phyloP scores from a whole-genome alignment of 2,888 invertebrate species.

The Tenthredo mesomela region DNA sequence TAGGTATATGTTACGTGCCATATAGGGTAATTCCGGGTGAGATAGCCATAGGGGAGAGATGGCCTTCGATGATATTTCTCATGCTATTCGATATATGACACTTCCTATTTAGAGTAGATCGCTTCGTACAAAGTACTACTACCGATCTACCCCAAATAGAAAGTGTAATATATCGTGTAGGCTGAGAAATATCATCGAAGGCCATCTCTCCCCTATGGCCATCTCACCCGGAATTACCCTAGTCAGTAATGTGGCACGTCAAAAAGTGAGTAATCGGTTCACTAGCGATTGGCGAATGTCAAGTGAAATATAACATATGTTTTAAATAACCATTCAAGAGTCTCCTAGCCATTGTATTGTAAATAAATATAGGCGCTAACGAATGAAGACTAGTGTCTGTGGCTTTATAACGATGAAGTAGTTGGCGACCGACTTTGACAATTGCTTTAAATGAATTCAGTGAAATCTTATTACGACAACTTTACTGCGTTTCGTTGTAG shows the following conservation, averaged over 20 bases:
- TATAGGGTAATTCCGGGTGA: too few relatives aligned
- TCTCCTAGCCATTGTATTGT: background rate
- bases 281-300: slow-evolving; percentile 34
- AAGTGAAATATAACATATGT: slow-evolving; percentile 6
- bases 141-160: too few relatives aligned
- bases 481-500: background rate
- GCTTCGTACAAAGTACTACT: too few relatives aligned
- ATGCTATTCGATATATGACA: too few relatives aligned
- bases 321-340: background rate
- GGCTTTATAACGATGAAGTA: background rate
- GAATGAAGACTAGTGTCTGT: background rate
- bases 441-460: slow-evolving; percentile 11
- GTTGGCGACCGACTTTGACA: slow-evolving; percentile 9
- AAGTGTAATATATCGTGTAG: too few relatives aligned
- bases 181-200: too few relatives aligned
- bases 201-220: too few relatives aligned
- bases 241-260: background rate
- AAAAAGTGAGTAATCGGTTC: background rate
- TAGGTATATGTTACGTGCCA: background rate
- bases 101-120: too few relatives aligned
- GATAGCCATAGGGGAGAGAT: too few relatives aligned
- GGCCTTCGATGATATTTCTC: too few relatives aligned
- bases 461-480: background rate
- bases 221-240: too few relatives aligned
- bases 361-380: background rate